These are phyloP conservation scores for Papilio aristodemus DNA, from an alignment of 1,140 invertebrate genomes.

Conservation along the genomic window DNA sequence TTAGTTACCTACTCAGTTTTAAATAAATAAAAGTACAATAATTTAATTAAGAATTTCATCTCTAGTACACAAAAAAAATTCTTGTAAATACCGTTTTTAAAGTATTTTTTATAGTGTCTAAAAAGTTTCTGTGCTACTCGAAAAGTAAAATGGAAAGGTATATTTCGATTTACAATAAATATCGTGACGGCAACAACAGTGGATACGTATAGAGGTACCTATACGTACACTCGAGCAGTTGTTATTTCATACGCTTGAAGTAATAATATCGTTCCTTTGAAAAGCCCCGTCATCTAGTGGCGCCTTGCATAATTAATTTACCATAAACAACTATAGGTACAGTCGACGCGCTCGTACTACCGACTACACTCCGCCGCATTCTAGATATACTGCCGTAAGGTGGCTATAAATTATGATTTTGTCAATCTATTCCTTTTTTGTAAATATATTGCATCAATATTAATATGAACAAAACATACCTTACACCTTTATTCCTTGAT, in stretches of 20 bases:
- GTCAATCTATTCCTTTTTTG: background rate
- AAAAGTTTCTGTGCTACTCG: background rate
- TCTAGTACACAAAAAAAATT: no score
- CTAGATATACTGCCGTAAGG: background rate
- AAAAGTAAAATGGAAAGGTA: no score
- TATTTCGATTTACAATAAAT: background rate
- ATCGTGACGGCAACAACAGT: slow-evolving; percentile 32
- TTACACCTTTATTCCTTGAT: no score
- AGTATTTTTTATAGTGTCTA: background rate
- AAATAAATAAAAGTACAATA: no score
- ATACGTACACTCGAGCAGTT: slow-evolving; percentile 48
- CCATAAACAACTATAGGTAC: slow-evolving; percentile 42
- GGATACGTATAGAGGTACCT: slow-evolving; percentile 35
- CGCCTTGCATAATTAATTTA: slow-evolving; percentile 58
- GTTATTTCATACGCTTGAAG: slow-evolving; percentile 63
- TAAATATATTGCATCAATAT: background rate
- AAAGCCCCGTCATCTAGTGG: slow-evolving; percentile 43
- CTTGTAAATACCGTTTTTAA: no score
- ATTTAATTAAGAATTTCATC: no score
- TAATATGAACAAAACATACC: no score
- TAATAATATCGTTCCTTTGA: slow-evolving; percentile 57
- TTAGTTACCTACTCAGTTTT: no score
- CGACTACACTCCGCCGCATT: slow-evolving; percentile 9
- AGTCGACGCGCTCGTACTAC: background rate
- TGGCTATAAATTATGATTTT: background rate